Evolutionary conservation across 2,888 invertebrate species (phyloP).

Genomic region (Yponomeuta cagnagella): DNA sequence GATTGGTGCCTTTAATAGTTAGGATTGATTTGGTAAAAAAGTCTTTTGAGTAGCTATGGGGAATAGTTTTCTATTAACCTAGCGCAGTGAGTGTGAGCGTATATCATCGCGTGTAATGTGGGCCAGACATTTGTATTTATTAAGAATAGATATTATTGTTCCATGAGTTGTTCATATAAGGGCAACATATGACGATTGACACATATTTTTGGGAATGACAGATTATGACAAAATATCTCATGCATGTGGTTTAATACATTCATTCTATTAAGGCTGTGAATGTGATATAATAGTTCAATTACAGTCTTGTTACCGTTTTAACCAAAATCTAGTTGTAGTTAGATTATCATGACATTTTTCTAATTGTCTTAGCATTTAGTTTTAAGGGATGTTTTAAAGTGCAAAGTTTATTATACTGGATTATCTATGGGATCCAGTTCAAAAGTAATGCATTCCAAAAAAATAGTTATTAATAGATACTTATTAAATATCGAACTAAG

Average conservation of each 20-base stretch:
- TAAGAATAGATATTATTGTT: neutral
- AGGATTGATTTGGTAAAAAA: neutral
- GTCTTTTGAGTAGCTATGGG: neutral
- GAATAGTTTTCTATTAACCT: neutral
- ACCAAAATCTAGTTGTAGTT: conserved; percentile 28
- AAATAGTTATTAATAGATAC: conserved; percentile 23
- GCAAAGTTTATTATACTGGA: neutral
- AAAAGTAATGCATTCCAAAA: conserved; percentile 34
- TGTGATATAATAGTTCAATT: conserved; percentile 28
- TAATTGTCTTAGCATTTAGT: neutral
- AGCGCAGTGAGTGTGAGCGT: conserved; percentile 18
- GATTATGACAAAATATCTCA: too few relatives aligned
- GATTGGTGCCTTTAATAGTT: conserved; percentile 7
- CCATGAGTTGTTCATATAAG: neutral
- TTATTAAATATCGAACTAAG: conserved; percentile 22
- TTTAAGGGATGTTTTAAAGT: neutral
- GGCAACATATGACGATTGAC: neutral
- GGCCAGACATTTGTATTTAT: conserved; percentile 9
- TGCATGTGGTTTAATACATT: neutral
- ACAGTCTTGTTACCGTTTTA: conserved; percentile 34
- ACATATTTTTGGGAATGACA: too few relatives aligned
- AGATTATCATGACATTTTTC: conserved; percentile 11
- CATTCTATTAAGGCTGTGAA: conserved; percentile 45
- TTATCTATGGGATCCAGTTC: neutral
- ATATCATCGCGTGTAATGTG: neutral